Percentiles rank a stretch among this genome's conserved stretches.
These are phyloP conservation scores for Liopterus haemorrhoidalis DNA, from an alignment of 2,888 invertebrate genomes.

Conservation along the genomic window DNA sequence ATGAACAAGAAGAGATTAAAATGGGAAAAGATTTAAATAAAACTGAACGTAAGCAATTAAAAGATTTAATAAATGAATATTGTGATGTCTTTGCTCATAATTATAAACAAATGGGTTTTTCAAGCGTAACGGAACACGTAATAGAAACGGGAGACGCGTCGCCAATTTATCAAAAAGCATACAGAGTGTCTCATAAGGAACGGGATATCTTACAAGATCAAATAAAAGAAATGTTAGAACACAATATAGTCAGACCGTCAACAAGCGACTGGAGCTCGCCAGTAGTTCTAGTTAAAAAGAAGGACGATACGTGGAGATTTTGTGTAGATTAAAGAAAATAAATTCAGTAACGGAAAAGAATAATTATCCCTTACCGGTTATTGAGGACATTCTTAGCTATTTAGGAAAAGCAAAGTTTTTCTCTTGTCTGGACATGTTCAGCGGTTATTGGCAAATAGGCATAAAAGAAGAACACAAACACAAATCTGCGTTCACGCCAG, in stretches of 20 bases:
- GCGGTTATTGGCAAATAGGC: constrained; percentile 30
- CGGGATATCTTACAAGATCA: constrained; percentile 7
- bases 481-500: constrained; percentile 30
- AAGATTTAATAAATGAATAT: too few species aligned
- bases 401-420: constrained; percentile 27
- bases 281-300: constrained; percentile 19
- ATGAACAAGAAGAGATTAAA: too few species aligned
- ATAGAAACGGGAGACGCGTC: constrained; percentile 10
- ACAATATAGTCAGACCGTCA: constrained; percentile 11
- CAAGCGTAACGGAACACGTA: constrained; percentile 10
- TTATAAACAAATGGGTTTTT: constrained; percentile 7
- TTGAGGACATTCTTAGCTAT: constrained; percentile 30
- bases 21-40: too few species aligned
- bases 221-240: constrained; percentile 9
- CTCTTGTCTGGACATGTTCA: constrained; percentile 29
- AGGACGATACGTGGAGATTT: constrained; percentile 20
- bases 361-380: constrained; percentile 29
- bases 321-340: constrained; percentile 27
- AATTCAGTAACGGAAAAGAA: constrained; percentile 26
- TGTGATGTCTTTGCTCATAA: constrained; percentile 12
- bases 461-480: constrained; percentile 23
- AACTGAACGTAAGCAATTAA: too few species aligned
- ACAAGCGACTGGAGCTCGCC: constrained; percentile 14
- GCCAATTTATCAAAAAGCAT: constrained; percentile 7
- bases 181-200: constrained; percentile 13